Evolutionary conservation across 2,113 vertebrate genomes (phyloP).

Genomic region (Eulacestoma nigropectus): DNA sequence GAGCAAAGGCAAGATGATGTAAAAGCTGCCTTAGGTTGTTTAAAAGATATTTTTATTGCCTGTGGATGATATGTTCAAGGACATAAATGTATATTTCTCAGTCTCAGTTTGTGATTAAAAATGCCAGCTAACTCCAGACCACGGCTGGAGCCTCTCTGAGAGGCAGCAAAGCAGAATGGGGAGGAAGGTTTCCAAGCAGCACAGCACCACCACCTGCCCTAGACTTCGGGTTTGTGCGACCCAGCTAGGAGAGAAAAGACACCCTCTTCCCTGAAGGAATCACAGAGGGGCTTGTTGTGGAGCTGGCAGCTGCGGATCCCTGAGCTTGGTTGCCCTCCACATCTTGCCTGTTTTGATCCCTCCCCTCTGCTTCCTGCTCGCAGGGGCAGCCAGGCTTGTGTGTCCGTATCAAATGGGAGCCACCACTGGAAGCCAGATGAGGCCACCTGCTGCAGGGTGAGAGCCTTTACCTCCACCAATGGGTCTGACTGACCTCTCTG

Average conservation of each 20-base stretch:
- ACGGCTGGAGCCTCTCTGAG: neutral
- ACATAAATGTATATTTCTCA: neutral
- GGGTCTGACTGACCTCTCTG: neutral
- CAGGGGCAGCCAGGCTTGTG: neutral
- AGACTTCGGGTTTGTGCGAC: no score
- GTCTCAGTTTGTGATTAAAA: neutral
- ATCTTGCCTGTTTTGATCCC: fast-evolving
- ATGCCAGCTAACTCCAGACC: neutral
- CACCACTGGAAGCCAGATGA: neutral
- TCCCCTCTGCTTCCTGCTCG: neutral
- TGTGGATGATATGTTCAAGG: neutral
- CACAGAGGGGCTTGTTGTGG: neutral
- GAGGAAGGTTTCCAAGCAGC: neutral
- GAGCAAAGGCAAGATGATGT: neutral
- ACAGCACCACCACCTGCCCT: no score
- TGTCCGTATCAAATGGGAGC: neutral
- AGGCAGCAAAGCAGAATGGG: neutral
- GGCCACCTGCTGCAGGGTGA: neutral
- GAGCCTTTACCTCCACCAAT: neutral
- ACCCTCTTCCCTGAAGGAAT: no score
- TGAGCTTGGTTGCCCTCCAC: neutral
- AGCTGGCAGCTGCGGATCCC: neutral
- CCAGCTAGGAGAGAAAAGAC: neutral
- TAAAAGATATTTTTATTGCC: neutral
- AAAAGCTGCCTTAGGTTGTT: neutral